A percentile compares a stretch with the other conserved stretches of the same genome.
Evolutionary conservation across 2,113 vertebrate species (phyloP).

Genomic region (Zingel zingel): DNA sequence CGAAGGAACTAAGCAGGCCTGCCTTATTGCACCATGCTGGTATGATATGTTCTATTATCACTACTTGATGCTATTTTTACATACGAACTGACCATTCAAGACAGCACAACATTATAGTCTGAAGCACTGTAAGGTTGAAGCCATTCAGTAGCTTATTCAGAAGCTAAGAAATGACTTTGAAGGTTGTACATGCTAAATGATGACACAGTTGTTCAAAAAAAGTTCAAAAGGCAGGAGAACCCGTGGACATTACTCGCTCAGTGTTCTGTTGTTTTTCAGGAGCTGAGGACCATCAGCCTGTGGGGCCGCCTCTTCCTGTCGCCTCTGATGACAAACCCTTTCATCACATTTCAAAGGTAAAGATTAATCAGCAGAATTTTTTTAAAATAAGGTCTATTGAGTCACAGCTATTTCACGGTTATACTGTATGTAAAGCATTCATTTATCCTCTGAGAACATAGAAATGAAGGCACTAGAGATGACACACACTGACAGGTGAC

Average conservation of each 20-base stretch:
- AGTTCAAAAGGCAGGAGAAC: not conserved
- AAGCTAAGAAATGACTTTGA: not conserved
- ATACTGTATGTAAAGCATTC: not conserved
- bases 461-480: not conserved
- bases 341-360: conserved; percentile 54
- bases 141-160: not conserved
- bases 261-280: conserved; percentile 43
- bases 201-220: not conserved
- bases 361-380: not conserved
- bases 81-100: not conserved
- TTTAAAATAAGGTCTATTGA: not conserved
- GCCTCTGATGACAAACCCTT: conserved; percentile 50
- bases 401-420: not conserved
- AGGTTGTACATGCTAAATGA: not conserved
- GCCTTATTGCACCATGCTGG: not conserved
- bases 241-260: not conserved
- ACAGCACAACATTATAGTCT: not conserved
- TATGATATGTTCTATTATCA: not conserved
- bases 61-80: not conserved
- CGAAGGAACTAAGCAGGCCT: no score
- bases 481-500: not conserved
- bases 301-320: conserved; percentile 18
- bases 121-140: not conserved
- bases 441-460: not conserved
- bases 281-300: conserved; percentile 34